Evolutionary conservation across 2,888 invertebrate species (phyloP).

Genomic region (Patella pellucida): DNA sequence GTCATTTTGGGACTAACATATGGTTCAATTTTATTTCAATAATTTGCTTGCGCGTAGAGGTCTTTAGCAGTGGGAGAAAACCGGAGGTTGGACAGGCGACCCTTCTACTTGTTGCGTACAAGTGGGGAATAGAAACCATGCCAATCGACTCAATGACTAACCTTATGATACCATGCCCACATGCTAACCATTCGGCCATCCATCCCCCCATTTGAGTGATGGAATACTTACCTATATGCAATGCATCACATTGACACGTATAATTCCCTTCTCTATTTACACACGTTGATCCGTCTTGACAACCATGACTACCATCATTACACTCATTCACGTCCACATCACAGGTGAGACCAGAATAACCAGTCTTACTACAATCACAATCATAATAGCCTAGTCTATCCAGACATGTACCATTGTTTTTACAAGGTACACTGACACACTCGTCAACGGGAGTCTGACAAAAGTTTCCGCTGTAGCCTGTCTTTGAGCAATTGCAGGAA

Average conservation of each 20-base stretch:
- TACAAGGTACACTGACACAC: slow-evolving; percentile 45
- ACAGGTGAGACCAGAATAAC: slow-evolving; percentile 43
- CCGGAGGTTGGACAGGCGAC: too few species aligned
- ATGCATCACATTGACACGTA: slow-evolving; percentile 43
- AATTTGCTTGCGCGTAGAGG: too few species aligned
- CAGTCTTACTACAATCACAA: slow-evolving; percentile 49
- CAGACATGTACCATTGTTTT: slow-evolving; percentile 49
- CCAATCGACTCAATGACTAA: too few species aligned
- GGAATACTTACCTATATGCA: slow-evolving; percentile 33
- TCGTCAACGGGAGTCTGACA: slow-evolving; percentile 36
- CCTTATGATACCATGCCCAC: too few species aligned
- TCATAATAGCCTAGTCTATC: slow-evolving; percentile 36
- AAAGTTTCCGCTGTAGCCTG: slow-evolving; percentile 48
- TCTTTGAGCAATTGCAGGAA: slow-evolving; percentile 54
- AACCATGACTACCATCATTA: slow-evolving; percentile 33
- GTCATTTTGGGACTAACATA: too few species aligned
- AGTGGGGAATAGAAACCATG: too few species aligned
- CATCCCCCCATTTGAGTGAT: too few species aligned
- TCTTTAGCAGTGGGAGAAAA: too few species aligned
- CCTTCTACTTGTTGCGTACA: too few species aligned
- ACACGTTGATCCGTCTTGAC: slow-evolving; percentile 41
- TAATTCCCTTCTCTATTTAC: slow-evolving; percentile 43
- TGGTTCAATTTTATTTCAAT: too few species aligned
- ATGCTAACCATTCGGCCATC: too few species aligned
- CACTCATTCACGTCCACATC: slow-evolving; percentile 49